Conservation (phyloP, 2,888 invertebrate genomes). For the Altica lythri region DNA sequence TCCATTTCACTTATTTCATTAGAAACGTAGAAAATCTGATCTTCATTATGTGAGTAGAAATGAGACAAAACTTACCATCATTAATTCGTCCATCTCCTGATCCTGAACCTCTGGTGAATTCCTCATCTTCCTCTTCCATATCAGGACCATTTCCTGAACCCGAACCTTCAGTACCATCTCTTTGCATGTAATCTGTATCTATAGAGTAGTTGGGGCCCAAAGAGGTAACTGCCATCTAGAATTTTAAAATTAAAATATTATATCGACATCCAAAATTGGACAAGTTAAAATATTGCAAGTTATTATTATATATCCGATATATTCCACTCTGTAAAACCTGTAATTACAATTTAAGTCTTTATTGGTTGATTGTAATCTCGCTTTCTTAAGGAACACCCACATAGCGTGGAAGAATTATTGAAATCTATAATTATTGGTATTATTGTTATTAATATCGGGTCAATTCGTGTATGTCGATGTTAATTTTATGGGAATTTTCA, state of each 20-base stretch:
- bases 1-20: too few relatives aligned
- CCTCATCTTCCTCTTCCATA: constrained; percentile 58
- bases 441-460: constrained; percentile 22
- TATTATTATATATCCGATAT: background rate
- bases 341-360: constrained; percentile 4
- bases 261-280: background rate
- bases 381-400: constrained; percentile 23
- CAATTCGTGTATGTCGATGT: constrained; percentile 10
- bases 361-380: constrained; percentile 11
- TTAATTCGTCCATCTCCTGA: constrained; percentile 49
- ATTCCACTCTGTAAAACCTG: background rate
- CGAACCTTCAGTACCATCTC: constrained; percentile 66
- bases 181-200: constrained; percentile 61
- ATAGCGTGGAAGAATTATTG: constrained; percentile 24
- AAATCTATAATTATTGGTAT: constrained; percentile 25
- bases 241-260: constrained; percentile 17
- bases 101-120: constrained; percentile 55
- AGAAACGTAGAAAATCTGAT: too few relatives aligned
- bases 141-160: constrained; percentile 64
- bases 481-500: constrained; percentile 8
- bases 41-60: too few relatives aligned
- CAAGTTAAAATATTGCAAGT: background rate
- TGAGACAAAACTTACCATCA: constrained; percentile 28
- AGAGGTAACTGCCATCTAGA: constrained; percentile 54
- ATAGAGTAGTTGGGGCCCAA: constrained; percentile 51